Evolutionary conservation across 2,113 vertebrate genomes (phyloP).

Genomic region (Mus musculus): GRCm39 chr4:21955501-21956000

Average conservation of each 20-base stretch:
- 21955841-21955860: neutral
- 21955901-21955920: neutral
- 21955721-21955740: neutral
- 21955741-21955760: neutral
- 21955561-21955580: no score
- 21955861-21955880: neutral
- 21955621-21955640: slow-evolving; percentile 9
- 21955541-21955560: no score
- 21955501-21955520: neutral
- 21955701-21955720: neutral
- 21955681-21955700: neutral
- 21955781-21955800: neutral
- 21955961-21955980: neutral
- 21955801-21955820: neutral
- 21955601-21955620: neutral
- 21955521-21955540: no score
- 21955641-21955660: neutral
- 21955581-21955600: neutral
- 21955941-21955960: neutral
- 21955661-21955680: neutral
- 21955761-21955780: neutral
- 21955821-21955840: fast-evolving
- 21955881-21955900: neutral
- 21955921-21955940: neutral
- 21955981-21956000: slow-evolving; percentile 4